Base-by-base conservation (phyloP, 2,888 invertebrate genomes). In the Pristionchus fissidentatus region DNA sequence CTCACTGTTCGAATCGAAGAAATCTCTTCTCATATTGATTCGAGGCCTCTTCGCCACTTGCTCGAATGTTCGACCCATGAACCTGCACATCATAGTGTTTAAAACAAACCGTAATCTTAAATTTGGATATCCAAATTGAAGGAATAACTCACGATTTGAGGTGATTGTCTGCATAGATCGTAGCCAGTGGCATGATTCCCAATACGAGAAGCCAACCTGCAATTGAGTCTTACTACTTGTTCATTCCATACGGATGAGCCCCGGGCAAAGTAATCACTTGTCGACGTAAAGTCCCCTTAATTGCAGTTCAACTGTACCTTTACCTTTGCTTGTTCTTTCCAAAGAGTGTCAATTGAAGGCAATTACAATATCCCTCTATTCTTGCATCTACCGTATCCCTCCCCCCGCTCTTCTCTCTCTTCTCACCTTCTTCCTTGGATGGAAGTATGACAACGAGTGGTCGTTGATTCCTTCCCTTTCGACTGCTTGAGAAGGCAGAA, bases 141-240 rank as follows among this genome's bases (percentile, higher is more conserved):
- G 55, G 22, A 35, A 5, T 1, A 52, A 78, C 80, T 84, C 38
- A 88, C 89, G 86, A 86, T 84, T 88, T 89, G 70, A 84, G 66
- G n/a, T 83, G 55, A 29, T 85, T 77, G 73, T 88, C 87, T 0
- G 86, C 86, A n/a, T 85, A 85, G 38, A 60, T 66, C 0, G 89
- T 87, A 49, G 84, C 87, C 22, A 87, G 66, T 7, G 89, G 89
- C 89, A 89, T 89, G 19, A 85, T 84, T 80, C 89, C 89, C n/a
- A 87, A 85, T 15, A 89, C 87, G 15, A 88, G 66, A 13, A 87
- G 83, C 86, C 87, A 87, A 35, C 89, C 80, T 80, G 80, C 57
- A 38, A 62, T 26, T n/a, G 8, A 49, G 19, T n/a, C n/a, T n/a
- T n/a, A n/a, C n/a, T n/a, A n/a, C n/a, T n/a, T n/a, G n/a, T n/a